These are phyloP conservation scores for Archocentrus centrarchus DNA, from an alignment of 2,113 vertebrate species.

Conservation along the genomic window DNA sequence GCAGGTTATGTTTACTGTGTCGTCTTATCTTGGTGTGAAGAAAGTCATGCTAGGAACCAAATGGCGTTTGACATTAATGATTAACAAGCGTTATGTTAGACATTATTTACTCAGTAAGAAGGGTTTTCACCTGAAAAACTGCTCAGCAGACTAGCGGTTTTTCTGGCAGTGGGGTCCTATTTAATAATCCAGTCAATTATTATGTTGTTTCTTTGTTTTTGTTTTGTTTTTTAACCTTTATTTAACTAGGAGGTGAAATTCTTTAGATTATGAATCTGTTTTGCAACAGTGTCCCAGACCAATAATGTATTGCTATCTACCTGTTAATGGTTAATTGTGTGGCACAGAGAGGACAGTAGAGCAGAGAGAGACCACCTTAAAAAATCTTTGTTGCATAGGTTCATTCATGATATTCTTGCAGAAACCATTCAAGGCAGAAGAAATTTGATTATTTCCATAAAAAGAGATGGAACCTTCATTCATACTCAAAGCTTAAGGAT, in stretches of 20 bases:
- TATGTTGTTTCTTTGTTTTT: background rate
- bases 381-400: too few species aligned
- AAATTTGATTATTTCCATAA: background rate
- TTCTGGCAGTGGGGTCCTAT: background rate
- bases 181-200: background rate
- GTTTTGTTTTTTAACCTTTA: background rate
- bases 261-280: too few species aligned
- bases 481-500: background rate
- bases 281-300: too few species aligned
- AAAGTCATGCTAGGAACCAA: background rate
- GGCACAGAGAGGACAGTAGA: too few species aligned
- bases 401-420: too few species aligned
- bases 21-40: conserved; percentile 28
- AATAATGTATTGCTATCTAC: background rate
- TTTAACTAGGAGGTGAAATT: background rate
- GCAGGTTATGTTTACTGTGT: conserved; percentile 25
- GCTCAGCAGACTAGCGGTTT: background rate
- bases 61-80: conserved; percentile 13
- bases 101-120: background rate
- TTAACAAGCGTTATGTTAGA: background rate
- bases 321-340: background rate
- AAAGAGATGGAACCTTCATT: background rate
- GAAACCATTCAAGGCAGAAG: background rate
- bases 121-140: background rate
- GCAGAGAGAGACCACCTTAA: too few species aligned